Evolutionary conservation across 2,113 vertebrate species (phyloP).

Genomic region (Heteronetta atricapilla): DNA sequence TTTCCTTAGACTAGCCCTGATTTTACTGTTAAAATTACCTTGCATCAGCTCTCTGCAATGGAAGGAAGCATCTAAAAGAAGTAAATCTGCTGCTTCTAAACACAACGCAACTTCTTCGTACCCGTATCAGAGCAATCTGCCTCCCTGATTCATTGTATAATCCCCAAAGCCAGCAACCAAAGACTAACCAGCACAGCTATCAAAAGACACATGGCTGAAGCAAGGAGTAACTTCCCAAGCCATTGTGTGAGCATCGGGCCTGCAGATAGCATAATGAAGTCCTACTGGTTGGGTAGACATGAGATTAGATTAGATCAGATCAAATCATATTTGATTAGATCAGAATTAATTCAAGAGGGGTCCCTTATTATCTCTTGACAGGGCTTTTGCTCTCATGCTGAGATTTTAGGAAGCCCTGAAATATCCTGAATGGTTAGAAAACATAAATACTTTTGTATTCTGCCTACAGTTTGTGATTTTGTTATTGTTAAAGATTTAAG

Average conservation of each 20-base stretch:
- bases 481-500: conserved; percentile 57
- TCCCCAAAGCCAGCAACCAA: not conserved
- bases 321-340: conserved; percentile 51
- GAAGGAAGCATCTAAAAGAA: not conserved
- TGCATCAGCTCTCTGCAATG: not conserved
- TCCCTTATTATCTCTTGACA: conserved; percentile 2
- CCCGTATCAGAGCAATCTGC: not conserved
- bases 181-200: not conserved
- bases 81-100: not conserved
- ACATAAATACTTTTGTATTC: conserved; percentile 25
- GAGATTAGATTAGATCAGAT: conserved; percentile 23
- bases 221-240: not conserved
- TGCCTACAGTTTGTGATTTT: conserved; percentile 38
- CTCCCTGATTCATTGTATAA: not conserved
- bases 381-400: not conserved
- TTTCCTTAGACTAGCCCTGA: not conserved
- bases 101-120: not conserved
- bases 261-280: conserved; percentile 10
- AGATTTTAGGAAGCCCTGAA: not conserved
- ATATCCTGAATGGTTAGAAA: not conserved
- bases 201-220: not conserved
- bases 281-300: not conserved
- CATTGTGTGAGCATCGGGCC: not conserved
- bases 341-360: conserved; percentile 18
- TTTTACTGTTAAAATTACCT: not conserved